A percentile compares a stretch with the other conserved stretches of the same genome.
These are phyloP conservation scores for Oxystoma pomonae DNA, from an alignment of 2,888 invertebrate species.

Conservation along the genomic window DNA sequence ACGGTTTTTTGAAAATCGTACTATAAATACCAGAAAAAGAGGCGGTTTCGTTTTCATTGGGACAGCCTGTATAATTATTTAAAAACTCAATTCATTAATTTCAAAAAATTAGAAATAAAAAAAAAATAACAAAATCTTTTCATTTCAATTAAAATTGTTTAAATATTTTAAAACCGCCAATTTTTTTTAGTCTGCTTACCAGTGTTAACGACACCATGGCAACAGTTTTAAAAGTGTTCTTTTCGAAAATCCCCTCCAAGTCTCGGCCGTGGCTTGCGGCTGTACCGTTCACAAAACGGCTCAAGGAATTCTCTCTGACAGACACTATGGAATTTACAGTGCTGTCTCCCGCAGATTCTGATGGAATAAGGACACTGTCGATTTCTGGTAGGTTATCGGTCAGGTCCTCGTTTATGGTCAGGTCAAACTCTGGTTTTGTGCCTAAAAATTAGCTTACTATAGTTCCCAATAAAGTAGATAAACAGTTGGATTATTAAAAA, in stretches of 20 bases:
- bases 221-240: not conserved
- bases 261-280: not conserved
- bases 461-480: no score
- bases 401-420: not conserved
- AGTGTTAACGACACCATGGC: not conserved
- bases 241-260: no score
- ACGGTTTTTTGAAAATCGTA: no score
- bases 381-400: not conserved
- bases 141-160: no score
- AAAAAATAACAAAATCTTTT: no score
- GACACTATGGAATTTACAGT: not conserved
- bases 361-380: not conserved
- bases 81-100: no score
- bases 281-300: not conserved
- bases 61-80: no score
- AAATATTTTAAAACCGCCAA: no score
- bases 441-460: not conserved
- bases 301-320: not conserved
- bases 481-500: no score
- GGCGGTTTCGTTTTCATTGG: no score
- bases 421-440: not conserved
- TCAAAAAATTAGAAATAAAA: no score
- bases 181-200: not conserved
- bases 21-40: no score
- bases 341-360: not conserved